Conservation (phyloP, 2,888 invertebrate species). For the Metallyticus violacea region DNA sequence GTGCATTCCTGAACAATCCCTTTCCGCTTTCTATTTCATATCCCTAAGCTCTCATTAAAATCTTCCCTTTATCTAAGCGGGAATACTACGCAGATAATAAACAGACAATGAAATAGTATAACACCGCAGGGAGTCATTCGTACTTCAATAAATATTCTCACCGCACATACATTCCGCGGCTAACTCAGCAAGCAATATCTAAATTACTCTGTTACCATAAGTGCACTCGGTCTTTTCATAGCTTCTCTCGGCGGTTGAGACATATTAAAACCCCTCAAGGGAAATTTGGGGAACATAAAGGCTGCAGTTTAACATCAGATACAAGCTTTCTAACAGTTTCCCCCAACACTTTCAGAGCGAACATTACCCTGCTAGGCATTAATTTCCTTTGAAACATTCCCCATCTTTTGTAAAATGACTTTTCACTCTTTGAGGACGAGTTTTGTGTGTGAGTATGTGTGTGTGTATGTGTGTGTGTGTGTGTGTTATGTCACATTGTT, state of each 20-base stretch:
- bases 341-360: neutral
- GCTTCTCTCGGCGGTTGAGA: neutral
- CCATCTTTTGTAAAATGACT: neutral
- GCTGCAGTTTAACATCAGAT: neutral
- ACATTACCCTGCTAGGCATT: neutral
- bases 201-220: neutral
- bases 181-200: neutral
- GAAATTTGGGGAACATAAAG: neutral
- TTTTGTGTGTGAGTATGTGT: no score
- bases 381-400: neutral
- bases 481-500: no score
- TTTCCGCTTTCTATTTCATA: no score
- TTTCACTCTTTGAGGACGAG: neutral
- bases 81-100: neutral
- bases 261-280: neutral
- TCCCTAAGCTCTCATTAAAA: neutral
- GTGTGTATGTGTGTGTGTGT: no score
- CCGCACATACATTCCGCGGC: neutral
- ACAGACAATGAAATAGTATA: neutral
- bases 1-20: no score
- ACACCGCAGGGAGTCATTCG: neutral
- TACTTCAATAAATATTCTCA: neutral
- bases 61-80: neutral
- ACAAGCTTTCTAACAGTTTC: neutral
- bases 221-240: no score